Conservation (phyloP, 2,113 vertebrate genomes). For the Pogona vitticeps region DNA sequence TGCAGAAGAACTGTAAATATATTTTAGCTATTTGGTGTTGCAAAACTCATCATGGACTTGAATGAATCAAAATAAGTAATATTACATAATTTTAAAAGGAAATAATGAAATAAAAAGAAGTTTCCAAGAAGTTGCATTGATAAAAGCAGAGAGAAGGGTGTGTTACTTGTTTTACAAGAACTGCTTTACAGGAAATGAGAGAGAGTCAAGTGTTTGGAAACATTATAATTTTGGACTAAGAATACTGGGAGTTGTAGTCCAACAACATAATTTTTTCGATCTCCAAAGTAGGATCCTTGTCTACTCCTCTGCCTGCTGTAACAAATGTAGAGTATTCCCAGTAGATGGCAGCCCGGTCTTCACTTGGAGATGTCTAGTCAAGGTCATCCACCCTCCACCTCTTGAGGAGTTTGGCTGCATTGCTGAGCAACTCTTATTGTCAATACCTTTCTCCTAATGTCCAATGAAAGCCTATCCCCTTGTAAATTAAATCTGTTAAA, state of each 20-base stretch:
- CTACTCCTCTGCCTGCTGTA: too few relatives aligned
- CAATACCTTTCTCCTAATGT: neutral
- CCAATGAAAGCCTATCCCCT: neutral
- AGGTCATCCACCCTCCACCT: neutral
- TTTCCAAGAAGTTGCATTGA: neutral
- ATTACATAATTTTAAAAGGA: neutral
- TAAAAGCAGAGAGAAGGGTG: neutral
- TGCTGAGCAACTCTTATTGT: neutral
- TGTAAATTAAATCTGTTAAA: neutral
- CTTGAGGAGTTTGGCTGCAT: neutral
- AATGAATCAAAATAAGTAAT: conserved; percentile 45
- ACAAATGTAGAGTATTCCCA: neutral
- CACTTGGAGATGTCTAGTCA: neutral
- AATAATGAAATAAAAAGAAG: neutral
- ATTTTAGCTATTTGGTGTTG: conserved; percentile 54
- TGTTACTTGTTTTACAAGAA: neutral
- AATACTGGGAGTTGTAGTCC: neutral
- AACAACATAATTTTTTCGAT: neutral
- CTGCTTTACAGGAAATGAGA: neutral
- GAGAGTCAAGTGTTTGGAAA: neutral
- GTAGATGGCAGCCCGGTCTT: neutral
- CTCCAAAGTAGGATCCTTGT: too few relatives aligned
- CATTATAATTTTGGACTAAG: neutral
- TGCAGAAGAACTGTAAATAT: conserved; percentile 50
- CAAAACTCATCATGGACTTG: conserved; percentile 13